Evolutionary conservation across 2,888 invertebrate species (phyloP), one percentile per base, ranked within the genome.

Genomic region (Philereme transversata): DNA sequence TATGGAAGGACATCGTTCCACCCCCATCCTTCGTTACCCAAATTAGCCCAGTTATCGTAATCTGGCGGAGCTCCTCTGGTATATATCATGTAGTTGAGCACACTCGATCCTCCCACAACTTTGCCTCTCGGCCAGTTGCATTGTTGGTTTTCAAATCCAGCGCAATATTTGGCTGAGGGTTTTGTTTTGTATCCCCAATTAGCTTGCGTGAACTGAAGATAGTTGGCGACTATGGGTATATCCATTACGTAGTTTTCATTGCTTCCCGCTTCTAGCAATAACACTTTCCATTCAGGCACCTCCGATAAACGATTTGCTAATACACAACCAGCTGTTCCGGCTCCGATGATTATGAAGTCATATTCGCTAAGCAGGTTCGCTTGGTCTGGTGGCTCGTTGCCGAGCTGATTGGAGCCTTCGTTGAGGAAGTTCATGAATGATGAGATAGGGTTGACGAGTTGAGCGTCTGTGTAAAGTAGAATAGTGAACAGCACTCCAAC

Each of bases 181-280:
- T 96, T 95, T 0, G 97, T 97, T 77, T 95, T 94, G 82, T 97
- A 97, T 68, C 93, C 95, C 97, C 97, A 97, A 78, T 97, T 97
- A 48, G 96, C 94, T 46, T 94, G 90, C 5, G 94, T 94, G 71
- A 95, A 93, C 75, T 97, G 97, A 5, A 96, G 86, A 71, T 95
- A 95, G 77, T 95, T 95, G 4, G 95, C 96, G 4, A 95, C 77
- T n/a, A 96, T 86, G 0, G 96, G 96, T 36, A 96, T 92, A 76
- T 96, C 96, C 96, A 96, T 96, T 7, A 96, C 73, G 56, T 93
- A 94, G 74, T 95, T 95, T 84, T 97, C 96, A 6, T 93, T 93
- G 11, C 85, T 85, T 59, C 97, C 97, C 3, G 96, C 97, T 87
- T 97, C 97, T 41, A 97, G 83, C 0, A 97, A 89, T 5, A 97